phyloP scores from a whole-genome alignment of 2,888 invertebrate genomes.

The Pinctada fucata region DNA sequence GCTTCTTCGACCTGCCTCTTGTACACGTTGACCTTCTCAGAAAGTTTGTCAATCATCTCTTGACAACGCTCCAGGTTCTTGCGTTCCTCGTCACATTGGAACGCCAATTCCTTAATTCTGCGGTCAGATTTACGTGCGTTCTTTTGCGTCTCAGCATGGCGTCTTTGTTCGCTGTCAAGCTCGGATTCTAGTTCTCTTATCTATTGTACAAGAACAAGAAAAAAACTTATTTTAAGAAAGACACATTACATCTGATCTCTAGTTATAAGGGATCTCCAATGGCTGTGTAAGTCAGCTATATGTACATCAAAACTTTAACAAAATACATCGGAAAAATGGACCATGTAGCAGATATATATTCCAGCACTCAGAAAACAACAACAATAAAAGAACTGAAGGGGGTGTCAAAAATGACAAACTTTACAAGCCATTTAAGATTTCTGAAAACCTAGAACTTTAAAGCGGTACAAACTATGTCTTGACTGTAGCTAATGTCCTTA shows the following conservation, averaged over 20 bases:
- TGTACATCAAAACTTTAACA: too few species aligned
- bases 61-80: conserved; percentile 99
- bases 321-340: too few species aligned
- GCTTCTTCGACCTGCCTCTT: conserved; percentile 99
- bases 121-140: conserved; percentile 97
- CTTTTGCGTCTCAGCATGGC: conserved; percentile 99
- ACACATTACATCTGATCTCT: neutral
- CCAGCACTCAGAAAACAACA: too few species aligned
- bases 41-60: conserved; percentile 98
- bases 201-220: neutral
- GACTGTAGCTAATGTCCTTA: neutral
- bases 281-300: too few species aligned
- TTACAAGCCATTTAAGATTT: too few species aligned
- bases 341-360: too few species aligned
- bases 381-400: too few species aligned
- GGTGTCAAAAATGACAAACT: too few species aligned
- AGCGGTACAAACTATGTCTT: too few species aligned
- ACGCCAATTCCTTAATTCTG: conserved; percentile 95
- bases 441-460: too few species aligned
- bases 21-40: conserved; percentile 99
- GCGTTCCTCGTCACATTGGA: conserved; percentile 92
- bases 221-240: neutral
- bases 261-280: neutral
- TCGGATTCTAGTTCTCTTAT: conserved; percentile 82
- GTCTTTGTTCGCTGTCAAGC: conserved; percentile 97